A percentile compares a stretch with the other conserved stretches of the same genome.
phyloP scores from a whole-genome alignment of 2,797 vertebrate species.

The Coracias cyanogaster region DNA sequence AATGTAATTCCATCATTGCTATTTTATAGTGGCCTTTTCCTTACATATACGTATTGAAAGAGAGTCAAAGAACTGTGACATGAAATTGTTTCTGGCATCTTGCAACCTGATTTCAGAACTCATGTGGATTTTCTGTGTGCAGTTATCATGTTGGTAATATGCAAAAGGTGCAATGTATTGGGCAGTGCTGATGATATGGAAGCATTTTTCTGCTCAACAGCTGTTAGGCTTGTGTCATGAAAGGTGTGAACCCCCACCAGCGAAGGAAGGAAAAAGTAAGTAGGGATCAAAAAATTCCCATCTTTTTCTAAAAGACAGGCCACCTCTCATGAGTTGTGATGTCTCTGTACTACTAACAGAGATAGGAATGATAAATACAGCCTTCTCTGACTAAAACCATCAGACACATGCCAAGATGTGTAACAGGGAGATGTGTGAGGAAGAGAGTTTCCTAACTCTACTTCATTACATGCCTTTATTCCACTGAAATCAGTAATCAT shows the following conservation, averaged over 20 bases:
- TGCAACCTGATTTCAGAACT: not conserved
- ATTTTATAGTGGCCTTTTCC: not conserved
- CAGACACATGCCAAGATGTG: not conserved
- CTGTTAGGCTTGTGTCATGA: not conserved
- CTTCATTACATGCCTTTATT: not conserved
- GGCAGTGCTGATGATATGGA: not conserved
- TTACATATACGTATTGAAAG: not conserved
- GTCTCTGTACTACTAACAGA: not conserved
- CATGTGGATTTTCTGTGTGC: not conserved
- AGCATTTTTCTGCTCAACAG: not conserved
- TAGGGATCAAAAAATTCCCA: not conserved
- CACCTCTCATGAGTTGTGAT: not conserved
- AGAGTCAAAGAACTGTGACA: not conserved
- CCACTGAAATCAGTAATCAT: not conserved
- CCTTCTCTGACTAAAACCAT: not conserved
- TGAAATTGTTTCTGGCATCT: not conserved
- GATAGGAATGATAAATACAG: not conserved
- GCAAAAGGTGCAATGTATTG: not conserved
- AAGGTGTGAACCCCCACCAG: not conserved
- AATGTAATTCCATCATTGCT: not conserved
- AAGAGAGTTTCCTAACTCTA: not conserved
- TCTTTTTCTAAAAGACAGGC: not conserved
- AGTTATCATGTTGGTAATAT: not conserved
- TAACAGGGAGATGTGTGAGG: not conserved
- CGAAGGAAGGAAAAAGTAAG: not conserved